Conservation (phyloP, 1,140 invertebrate species). For the Dufourea novaeangliae region DNA sequence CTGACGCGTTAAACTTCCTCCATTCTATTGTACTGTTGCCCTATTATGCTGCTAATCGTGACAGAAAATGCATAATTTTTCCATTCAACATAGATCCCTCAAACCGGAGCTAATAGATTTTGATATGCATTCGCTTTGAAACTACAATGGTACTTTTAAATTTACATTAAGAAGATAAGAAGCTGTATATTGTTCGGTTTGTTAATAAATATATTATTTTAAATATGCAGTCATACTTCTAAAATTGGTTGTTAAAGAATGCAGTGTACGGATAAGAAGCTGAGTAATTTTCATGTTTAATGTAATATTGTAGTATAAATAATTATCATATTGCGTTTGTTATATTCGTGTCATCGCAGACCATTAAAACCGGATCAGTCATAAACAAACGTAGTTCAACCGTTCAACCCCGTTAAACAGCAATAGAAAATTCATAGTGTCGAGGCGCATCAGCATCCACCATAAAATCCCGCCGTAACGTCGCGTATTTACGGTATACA, state of each 20-base stretch:
- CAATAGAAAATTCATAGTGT: constrained; percentile 30
- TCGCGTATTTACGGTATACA: constrained; percentile 56
- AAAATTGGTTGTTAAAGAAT: no score
- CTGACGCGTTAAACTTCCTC: neutral
- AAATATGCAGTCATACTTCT: no score
- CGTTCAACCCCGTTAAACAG: neutral
- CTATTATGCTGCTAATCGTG: neutral
- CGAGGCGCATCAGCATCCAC: neutral
- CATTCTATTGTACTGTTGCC: neutral
- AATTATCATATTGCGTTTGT: no score
- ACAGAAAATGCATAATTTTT: neutral
- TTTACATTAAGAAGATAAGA: no score
- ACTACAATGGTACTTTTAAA: no score
- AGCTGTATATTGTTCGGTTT: no score
- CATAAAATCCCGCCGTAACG: constrained; percentile 53
- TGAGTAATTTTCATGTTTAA: no score
- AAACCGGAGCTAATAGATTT: no score
- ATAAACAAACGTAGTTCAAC: neutral
- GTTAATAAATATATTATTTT: no score
- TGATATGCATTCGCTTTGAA: no score
- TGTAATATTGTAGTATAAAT: no score
- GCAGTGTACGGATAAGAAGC: no score
- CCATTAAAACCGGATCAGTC: neutral
- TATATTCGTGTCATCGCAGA: neutral
- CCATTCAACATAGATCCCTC: neutral